These are phyloP conservation scores for Teleogryllus occipitalis DNA, from an alignment of 1,140 invertebrate genomes.

Conservation along the genomic window DNA sequence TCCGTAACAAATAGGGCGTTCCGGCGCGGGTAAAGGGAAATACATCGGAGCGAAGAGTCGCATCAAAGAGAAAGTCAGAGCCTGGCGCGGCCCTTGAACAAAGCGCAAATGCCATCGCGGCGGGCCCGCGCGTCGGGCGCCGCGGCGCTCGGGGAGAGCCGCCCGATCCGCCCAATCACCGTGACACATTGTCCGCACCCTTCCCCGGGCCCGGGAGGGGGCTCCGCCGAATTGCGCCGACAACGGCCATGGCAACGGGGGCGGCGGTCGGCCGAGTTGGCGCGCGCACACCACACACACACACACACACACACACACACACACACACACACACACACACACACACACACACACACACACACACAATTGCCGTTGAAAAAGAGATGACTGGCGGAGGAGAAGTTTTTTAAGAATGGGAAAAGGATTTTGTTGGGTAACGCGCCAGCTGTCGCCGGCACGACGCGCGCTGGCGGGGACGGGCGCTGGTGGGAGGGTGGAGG, in stretches of 20 bases:
- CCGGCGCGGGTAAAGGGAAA: neutral
- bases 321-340: neutral
- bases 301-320: neutral
- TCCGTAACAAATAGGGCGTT: neutral
- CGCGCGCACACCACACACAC: too few species aligned
- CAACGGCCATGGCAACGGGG: neutral
- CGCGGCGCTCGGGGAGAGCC: neutral
- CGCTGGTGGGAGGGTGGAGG: neutral
- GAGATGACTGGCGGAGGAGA: neutral
- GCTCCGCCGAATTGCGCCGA: neutral
- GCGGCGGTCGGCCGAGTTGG: too few species aligned
- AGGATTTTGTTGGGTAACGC: neutral
- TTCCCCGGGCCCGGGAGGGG: neutral
- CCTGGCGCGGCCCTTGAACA: neutral
- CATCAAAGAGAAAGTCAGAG: neutral
- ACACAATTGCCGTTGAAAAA: neutral
- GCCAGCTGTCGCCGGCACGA: neutral
- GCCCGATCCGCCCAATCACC: neutral
- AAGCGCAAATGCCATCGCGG: neutral
- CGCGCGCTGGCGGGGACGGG: too few species aligned
- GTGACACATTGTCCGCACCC: neutral
- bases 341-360: neutral
- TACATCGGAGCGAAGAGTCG: neutral
- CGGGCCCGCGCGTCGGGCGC: too few species aligned
- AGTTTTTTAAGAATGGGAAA: neutral